Conservation (phyloP, 2,888 invertebrate species). For the Pimpla rufipes region DNA sequence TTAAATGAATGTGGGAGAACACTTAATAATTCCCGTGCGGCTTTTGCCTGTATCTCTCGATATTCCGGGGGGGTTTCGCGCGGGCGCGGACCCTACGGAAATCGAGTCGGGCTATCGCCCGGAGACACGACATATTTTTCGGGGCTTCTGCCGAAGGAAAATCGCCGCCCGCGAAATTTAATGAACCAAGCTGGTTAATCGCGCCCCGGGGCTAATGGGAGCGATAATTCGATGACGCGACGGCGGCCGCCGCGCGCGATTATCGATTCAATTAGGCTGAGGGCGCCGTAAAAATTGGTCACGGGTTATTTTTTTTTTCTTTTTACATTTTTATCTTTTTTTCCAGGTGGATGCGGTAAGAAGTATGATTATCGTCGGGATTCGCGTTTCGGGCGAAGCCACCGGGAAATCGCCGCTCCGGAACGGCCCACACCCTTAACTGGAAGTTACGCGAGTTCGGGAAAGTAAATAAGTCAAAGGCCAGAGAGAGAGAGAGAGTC, state of each 20-base stretch:
- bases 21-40: constrained; percentile 75
- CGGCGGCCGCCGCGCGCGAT: constrained; percentile 59
- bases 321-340: constrained; percentile 25
- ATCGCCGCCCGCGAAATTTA: constrained; percentile 70
- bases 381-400: constrained; percentile 17
- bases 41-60: constrained; percentile 50
- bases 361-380: constrained; percentile 45
- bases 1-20: constrained; percentile 84
- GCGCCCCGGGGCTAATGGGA: constrained; percentile 63
- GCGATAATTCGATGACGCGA: constrained; percentile 78
- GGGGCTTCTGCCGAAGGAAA: constrained; percentile 2
- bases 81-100: constrained; percentile 39
- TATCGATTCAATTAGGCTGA: constrained; percentile 83
- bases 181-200: constrained; percentile 77
- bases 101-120: constrained; percentile 56
- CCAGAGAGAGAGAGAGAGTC: not conserved
- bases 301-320: constrained; percentile 26
- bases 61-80: constrained; percentile 5
- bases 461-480: constrained; percentile 69
- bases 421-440: constrained; percentile 66
- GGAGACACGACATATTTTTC: constrained; percentile 4
- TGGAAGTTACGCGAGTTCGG: constrained; percentile 72
- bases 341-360: constrained; percentile 1
- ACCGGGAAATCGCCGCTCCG: constrained; percentile 45
- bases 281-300: constrained; percentile 79